Conservation (phyloP, 2,113 vertebrate species). For the Phocoena sinus region DNA sequence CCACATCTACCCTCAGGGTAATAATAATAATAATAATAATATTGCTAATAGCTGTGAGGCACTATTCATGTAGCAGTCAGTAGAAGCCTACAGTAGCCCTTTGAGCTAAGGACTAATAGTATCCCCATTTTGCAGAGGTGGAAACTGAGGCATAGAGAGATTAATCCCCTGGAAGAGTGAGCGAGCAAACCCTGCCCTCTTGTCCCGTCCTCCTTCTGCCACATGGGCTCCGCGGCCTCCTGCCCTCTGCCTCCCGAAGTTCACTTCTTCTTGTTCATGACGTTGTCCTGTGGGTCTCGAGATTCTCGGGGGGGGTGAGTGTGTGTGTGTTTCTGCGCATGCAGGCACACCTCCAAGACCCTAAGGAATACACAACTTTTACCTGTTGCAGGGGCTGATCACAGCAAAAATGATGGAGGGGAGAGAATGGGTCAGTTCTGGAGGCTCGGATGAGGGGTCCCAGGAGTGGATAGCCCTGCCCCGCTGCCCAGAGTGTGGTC, state of each 20-base stretch:
- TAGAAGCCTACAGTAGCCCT: background rate
- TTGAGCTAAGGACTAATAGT: background rate
- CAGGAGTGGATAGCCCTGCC: no score
- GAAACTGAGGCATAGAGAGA: background rate
- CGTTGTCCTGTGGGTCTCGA: accelerated
- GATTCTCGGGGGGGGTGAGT: accelerated
- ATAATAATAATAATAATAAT: no score
- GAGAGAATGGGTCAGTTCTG: background rate
- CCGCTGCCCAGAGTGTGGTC: background rate
- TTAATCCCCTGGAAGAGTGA: background rate
- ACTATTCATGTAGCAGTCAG: background rate
- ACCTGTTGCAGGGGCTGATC: no score
- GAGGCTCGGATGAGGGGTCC: background rate
- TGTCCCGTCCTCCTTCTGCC: background rate
- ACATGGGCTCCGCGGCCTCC: background rate
- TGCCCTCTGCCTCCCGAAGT: background rate
- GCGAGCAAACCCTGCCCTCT: background rate
- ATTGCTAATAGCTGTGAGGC: background rate
- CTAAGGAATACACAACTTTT: background rate
- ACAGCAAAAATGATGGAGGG: background rate
- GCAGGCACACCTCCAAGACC: background rate
- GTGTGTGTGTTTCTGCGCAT: accelerated
- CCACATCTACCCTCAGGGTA: background rate
- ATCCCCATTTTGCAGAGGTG: background rate
- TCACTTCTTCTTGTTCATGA: background rate